Base-by-base conservation (phyloP, 2,797 vertebrate genomes). In the Hipposideros larvatus region DNA sequence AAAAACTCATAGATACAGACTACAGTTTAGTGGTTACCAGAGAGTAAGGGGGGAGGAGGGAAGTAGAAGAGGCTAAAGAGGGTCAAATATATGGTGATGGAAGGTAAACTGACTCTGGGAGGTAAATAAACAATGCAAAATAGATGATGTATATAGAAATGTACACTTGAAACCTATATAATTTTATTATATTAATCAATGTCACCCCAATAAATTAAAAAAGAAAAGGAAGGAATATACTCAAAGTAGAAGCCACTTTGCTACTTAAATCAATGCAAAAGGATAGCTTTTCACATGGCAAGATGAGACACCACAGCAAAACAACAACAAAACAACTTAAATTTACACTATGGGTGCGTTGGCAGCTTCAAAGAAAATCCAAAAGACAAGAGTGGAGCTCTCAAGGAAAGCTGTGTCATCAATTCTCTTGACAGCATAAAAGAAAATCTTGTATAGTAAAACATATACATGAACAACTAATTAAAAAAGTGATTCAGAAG, bases 301-400 rank as follows among this genome's bases (percentile, higher is more conserved):
- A 84, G 37, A 71, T 11, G 93, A 91, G 46, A 80, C 94, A 66
- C 46, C 95, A 41, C 15, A 82, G 19, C 4, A 22, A 91, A 94
- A 53, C 34, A 73, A 93, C 18, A 80, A 79, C 24, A 89, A 78
- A 82, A 34, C 16, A 68, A 31, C 26, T 91, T 53, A 53, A 68
- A 91, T 59, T 48, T 71, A 90, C 41, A 79, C 24, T 84, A 51
- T 37, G 18, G 26, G 5, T 61, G 13, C 86, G 28, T 66, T 79
- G 66, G 59, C 41, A 77, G 28, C 41, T 83, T 96, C 65, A 57
- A 13, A 91, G 55, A 73, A 92, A 90, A 80, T 86, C 21, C 21
- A 78, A 88, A 34, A 91, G 13, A 90, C 1, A 57, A 90, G 66
- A 80, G 10, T 9, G 24, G 16, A 87, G 11, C 24, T 37, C 7